Percentiles rank a stretch among this genome's conserved stretches.
Conservation (phyloP, 2,113 vertebrate genomes). For the Equus quagga region DNA sequence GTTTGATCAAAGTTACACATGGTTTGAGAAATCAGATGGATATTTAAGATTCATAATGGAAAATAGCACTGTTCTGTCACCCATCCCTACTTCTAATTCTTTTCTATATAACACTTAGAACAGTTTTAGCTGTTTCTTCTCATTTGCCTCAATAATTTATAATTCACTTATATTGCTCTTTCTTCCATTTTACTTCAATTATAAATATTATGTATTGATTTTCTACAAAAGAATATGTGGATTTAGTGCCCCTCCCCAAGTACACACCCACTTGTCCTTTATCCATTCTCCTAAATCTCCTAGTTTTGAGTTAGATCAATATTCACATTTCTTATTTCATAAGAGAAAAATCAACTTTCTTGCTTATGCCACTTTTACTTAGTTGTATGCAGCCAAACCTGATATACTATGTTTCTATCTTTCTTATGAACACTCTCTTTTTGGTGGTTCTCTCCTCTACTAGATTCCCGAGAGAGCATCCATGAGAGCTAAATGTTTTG, state of each 20-base stretch:
- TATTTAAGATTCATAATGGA: neutral
- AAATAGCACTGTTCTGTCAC: neutral
- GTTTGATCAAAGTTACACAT: neutral
- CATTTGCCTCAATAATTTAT: neutral
- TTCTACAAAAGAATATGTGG: neutral
- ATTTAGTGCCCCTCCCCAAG: neutral
- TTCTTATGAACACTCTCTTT: neutral
- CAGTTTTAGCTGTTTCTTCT: neutral
- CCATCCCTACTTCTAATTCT: neutral
- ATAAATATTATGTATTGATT: neutral
- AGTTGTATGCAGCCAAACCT: neutral
- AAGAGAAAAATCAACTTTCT: neutral
- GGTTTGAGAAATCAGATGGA: neutral
- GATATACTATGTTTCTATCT: neutral
- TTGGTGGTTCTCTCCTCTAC: neutral
- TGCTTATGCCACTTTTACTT: neutral
- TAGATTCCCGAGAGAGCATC: neutral
- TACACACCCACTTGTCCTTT: neutral
- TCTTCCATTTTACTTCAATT: neutral
- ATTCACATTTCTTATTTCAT: neutral
- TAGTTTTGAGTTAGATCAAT: neutral
- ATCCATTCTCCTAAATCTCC: neutral
- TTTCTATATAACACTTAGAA: neutral
- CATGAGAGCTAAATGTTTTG: neutral
- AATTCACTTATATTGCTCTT: neutral